Base-by-base conservation (phyloP, 2,888 invertebrate species). In the Trissolcus brochymenae region DNA sequence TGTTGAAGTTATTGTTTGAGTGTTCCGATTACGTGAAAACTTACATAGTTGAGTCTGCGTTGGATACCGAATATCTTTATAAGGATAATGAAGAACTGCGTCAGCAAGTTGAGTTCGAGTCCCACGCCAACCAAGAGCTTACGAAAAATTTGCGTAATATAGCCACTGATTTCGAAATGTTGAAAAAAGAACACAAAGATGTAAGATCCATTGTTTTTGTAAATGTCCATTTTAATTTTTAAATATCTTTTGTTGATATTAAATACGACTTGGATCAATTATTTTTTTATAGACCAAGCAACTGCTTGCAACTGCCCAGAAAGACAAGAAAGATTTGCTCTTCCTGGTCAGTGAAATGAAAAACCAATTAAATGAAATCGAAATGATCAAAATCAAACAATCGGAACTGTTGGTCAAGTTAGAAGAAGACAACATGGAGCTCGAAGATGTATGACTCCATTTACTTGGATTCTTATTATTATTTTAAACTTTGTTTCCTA, bases 361-460 rank as follows among this genome's bases (percentile, higher is more conserved):
- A 9, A 9, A 9, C 11, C 35, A 35, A 35, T 35, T 35, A 1
- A 35, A 35, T 4, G 35, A 35, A 11, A 1, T 35, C 1, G 35
- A 35, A 35, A 35, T 1, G 7, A 7, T 35, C 9, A 35, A 35
- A 35, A 11, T 11, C 35, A 7, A 35, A 9, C 35, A 35, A 11
- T 2, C 35, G 6, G 35, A 35, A 7, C 9, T 35, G 35, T 11
- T 35, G 1, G 9, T 11, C 35, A 35, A 35, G 11, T 9, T 35
- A 9, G 35, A 35, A 35, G 9, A 35, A 11, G 35, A 35, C 2
- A 35, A 35, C 2, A 40, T 81, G 82, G 55, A 84, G 83, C 50
- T 79, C 82, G 25, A 79, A 64, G 50, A 83, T 84, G 71, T 80
- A 86, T 54, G 85, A 86, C 71, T 14, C 46, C n/a, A 14, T 14